These are phyloP conservation scores for Pontoporia blainvillei DNA, from an alignment of 2,113 vertebrate species.

Conservation along the genomic window DNA sequence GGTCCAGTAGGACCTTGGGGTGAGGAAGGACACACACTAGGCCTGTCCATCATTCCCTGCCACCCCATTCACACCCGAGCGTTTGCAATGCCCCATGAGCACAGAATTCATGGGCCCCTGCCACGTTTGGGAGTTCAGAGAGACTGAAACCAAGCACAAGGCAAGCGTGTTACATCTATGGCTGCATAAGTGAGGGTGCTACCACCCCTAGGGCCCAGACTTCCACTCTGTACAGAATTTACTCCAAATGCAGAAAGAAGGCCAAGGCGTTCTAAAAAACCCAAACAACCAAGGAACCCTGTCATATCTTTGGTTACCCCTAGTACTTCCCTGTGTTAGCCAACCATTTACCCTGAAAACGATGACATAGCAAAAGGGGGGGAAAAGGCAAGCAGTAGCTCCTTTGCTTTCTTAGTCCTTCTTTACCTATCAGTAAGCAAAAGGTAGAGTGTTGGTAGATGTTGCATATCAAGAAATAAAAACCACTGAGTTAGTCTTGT, in stretches of 20 bases:
- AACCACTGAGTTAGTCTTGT: neutral
- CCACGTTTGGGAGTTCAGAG: rapidly evolving
- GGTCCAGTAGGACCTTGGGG: neutral
- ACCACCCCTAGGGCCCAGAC: neutral
- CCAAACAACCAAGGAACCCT: neutral
- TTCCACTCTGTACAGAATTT: neutral
- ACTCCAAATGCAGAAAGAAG: neutral
- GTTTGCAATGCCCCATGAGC: rapidly evolving
- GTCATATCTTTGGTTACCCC: neutral
- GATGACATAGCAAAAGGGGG: neutral
- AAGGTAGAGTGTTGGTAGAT: neutral
- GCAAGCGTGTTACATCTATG: neutral
- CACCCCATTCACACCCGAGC: rapidly evolving
- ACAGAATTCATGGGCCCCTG: neutral
- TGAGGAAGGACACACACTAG: rapidly evolving
- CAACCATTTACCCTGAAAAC: neutral
- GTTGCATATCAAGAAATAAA: neutral
- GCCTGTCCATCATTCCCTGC: rapidly evolving
- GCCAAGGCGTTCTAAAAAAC: neutral
- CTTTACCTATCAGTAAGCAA: neutral
- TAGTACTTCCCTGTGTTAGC: neutral
- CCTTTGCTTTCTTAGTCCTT: neutral
- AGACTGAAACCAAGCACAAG: neutral
- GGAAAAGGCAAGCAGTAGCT: neutral
- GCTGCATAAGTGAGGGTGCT: neutral